Base-by-base conservation (phyloP, 2,888 invertebrate genomes). In the Hypselothyrea guttata region DNA sequence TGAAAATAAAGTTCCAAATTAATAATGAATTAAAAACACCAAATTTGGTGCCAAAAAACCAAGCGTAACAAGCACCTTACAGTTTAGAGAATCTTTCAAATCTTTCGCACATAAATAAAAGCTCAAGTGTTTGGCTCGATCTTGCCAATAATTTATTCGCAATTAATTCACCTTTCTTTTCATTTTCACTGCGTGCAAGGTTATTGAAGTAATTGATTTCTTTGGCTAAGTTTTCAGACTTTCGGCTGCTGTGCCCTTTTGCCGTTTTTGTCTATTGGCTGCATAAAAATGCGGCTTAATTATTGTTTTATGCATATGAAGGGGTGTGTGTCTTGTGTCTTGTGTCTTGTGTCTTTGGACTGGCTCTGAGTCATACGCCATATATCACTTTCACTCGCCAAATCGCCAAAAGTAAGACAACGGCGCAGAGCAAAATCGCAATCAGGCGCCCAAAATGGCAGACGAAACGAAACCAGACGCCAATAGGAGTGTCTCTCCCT, bases 321-420 rank as follows among this genome's bases (percentile, higher is more conserved):
- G 75, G 70, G 66, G 57, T 54, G 73, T 66, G 68, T 61, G 45
- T 59, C n/a, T 4, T 45, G 49, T 65, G 28, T 54, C n/a, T n/a
- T n/a, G 27, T 27, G 27, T 45, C 40, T 33, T 31, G 16, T 16
- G 51, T 28, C 51, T 12, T 22, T 42, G 35, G 60, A 42, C 49
- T 52, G 13, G 13, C 71, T 46, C 71, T 84, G 78, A 79, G 61
- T 84, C 78, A 78, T 84, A 61, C 63, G 63, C 65, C 71, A 73
- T 84, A 78, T 75, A 84, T 79, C 78, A 82, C 78, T 79, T 79
- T 79, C 78, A 79, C 78, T 84, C 64, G 83, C 58, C 53, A 81
- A 65, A 45, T 65, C 51, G 46, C 42, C 57, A 51, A 46, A n/a
- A 46, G 33, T 18, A 54, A 55, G 44, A 51, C 71, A 71, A 54